Evolutionary conservation across 2,797 vertebrate species (phyloP).

Genomic region (Malurus leucopterus): DNA sequence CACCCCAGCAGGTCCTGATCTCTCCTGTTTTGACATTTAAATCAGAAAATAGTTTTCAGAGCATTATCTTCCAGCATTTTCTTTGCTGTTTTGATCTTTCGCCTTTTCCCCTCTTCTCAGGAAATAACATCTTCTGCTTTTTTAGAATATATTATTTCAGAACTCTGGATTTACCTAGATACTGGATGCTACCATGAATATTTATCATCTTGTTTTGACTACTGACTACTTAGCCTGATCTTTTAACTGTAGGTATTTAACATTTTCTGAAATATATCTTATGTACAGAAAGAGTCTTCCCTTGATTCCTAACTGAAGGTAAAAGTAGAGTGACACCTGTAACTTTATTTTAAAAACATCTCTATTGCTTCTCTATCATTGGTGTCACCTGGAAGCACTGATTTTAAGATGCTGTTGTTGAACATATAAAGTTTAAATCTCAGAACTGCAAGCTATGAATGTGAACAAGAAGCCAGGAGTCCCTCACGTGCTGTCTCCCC

Average conservation of each 20-base stretch:
- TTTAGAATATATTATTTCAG: background rate
- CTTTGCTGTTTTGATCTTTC: background rate
- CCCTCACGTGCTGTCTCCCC: background rate
- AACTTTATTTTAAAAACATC: background rate
- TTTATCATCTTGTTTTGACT: background rate
- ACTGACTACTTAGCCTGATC: background rate
- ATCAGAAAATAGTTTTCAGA: background rate
- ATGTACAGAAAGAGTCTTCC: background rate
- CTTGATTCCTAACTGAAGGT: background rate
- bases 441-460: background rate
- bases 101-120: background rate
- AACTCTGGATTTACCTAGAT: background rate
- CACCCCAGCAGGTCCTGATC: background rate
- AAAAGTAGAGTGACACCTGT: background rate
- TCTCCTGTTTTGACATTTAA: background rate
- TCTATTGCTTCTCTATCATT: background rate
- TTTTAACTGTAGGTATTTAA: background rate
- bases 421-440: background rate
- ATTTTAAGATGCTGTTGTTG: background rate
- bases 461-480: background rate
- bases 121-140: background rate
- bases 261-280: background rate
- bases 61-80: background rate
- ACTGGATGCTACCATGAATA: background rate
- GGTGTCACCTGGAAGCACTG: background rate